Base-by-base conservation (phyloP, 2,797 vertebrate species). In the Picus viridis region DNA sequence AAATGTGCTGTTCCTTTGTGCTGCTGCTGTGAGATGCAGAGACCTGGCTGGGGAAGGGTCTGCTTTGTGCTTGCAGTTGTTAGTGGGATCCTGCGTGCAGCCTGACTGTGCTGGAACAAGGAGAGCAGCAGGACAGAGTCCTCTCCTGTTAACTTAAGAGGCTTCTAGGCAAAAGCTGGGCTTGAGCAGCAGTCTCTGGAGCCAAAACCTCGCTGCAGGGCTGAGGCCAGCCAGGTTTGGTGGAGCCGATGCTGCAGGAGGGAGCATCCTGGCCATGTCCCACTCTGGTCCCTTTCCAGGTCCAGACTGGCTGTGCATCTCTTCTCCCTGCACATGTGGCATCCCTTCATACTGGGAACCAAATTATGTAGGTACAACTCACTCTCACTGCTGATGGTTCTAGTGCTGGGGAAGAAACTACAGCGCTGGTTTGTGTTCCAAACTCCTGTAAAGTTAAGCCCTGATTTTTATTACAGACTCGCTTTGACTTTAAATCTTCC, bases 171-270 rank as follows among this genome's bases (percentile, higher is more conserved):
- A 27, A 69, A 26, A 51, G 34, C 58, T 2, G 18, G 3, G 13
- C 16, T 19, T 43, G 67, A 34, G 61, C 49, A 58, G 49, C 47
- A 27, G 19, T 12, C 10, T 27, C 10, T 1, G 45, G 29, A 62
- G 32, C 23, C 59, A 9, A 16, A 7, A 5, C 3, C 7, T 9
- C 0, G 15, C 12, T 8, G 3, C 4, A 0, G 4, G 4, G 49
- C 24, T 5, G 1, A 2, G 7, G 2, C 14, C 16, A 17, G 34
- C 18, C 1, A 2, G 19, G 12, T 2, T 4, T 3, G 62, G 56
- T 7, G 54, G 30, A 34, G 67, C 32, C 47, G 8, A 18, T 36
- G 17, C 27, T 5, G 12, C n/a, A 19, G 8, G 47, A 12, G n/a
- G 63, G 22, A 24, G 20, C 0, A 0, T 3, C 8, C 32, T 3